Evolutionary conservation across 2,888 invertebrate genomes (phyloP).

Genomic region (Clitarchus hookeri): DNA sequence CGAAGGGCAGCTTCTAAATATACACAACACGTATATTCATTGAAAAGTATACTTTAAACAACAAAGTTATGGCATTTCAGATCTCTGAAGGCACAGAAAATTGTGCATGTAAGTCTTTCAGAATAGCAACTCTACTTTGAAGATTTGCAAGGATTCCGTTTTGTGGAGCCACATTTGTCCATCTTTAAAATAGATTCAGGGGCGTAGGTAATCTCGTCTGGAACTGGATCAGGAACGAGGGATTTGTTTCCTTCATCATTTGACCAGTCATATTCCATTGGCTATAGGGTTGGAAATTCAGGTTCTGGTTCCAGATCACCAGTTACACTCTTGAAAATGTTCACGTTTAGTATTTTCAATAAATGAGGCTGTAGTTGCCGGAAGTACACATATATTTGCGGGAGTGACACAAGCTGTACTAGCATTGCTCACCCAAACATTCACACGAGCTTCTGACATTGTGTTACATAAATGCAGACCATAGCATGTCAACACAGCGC

Average conservation of each 20-base stretch:
- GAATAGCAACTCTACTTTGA: conserved; percentile 15
- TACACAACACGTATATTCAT: no score
- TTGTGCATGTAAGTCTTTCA: background rate
- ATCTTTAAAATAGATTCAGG: background rate
- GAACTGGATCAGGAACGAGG: background rate
- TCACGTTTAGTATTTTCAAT: background rate
- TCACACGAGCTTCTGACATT: background rate
- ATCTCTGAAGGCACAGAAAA: background rate
- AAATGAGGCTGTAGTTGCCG: background rate
- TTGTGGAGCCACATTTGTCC: background rate
- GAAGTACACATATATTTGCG: background rate
- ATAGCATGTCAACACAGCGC: background rate
- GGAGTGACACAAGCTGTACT: background rate
- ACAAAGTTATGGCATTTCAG: background rate
- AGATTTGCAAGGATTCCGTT: background rate
- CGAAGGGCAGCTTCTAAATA: no score
- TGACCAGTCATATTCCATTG: background rate
- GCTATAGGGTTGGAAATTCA: background rate
- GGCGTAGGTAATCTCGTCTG: background rate
- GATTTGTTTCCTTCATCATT: background rate
- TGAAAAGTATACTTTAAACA: background rate
- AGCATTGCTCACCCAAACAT: background rate
- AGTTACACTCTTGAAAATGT: background rate
- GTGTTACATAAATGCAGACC: background rate
- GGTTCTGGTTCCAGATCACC: background rate